A percentile compares a stretch with the other conserved stretches of the same genome.
Evolutionary conservation across 2,113 vertebrate species (phyloP).

Genomic region (Datnioides undecimradiatus): DNA sequence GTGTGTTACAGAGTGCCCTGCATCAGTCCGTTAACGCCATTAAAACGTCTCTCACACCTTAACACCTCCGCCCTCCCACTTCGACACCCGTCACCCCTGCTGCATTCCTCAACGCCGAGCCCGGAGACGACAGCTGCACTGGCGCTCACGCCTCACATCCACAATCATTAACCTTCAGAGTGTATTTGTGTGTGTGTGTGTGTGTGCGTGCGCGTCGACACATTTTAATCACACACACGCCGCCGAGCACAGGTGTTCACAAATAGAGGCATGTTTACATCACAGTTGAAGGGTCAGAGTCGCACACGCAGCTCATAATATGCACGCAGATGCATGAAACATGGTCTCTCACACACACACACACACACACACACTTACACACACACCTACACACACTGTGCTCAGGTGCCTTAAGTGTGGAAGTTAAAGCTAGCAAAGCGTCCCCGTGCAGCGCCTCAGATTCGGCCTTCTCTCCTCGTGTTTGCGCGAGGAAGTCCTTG

Average conservation of each 20-base stretch:
- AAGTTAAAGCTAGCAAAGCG: not conserved
- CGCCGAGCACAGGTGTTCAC: constrained; percentile 43
- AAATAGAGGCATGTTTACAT: constrained; percentile 34
- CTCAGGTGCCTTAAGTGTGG: not conserved
- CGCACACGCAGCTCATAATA: constrained; percentile 15
- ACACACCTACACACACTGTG: no score
- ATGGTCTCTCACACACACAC: not conserved
- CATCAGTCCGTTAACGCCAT: constrained; percentile 45
- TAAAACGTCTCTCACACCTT: constrained; percentile 46
- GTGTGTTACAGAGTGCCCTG: constrained; percentile 17
- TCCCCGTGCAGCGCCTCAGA: not conserved
- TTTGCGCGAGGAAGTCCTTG: constrained; percentile 69
- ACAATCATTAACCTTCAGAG: constrained; percentile 61
- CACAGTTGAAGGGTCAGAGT: constrained; percentile 40
- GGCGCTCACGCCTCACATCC: constrained; percentile 41
- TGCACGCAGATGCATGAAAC: constrained; percentile 39
- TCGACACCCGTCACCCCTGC: constrained; percentile 34
- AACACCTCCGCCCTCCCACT: constrained; percentile 42
- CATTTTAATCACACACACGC: constrained; percentile 19
- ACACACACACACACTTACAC: not conserved
- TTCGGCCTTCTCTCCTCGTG: constrained; percentile 37
- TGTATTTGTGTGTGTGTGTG: no score
- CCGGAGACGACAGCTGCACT: constrained; percentile 56
- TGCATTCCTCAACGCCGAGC: constrained; percentile 50
- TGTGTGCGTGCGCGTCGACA: constrained; percentile 35